Evolutionary conservation across 64 coral and sea anemone genomes (phyloP).

Genomic region (Pocillopora verrucosa): DNA sequence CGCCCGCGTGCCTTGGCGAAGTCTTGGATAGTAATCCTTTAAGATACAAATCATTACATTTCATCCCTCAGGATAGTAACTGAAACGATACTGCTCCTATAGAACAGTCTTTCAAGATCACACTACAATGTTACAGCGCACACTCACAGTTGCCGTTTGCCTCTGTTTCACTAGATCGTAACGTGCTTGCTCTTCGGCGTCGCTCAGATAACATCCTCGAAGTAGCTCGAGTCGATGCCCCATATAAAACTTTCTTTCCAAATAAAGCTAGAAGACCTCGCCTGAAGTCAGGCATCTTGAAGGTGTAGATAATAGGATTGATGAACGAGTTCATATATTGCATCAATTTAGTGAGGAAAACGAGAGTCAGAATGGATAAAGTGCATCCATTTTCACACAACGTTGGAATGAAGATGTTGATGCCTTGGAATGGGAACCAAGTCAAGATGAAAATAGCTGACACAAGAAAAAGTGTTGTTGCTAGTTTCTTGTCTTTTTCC

Average conservation of each 20-base stretch:
- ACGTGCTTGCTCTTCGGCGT: constrained; percentile 25
- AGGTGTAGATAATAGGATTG: constrained; percentile 86
- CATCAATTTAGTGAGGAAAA: constrained; percentile 70
- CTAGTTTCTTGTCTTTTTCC: constrained; percentile 87
- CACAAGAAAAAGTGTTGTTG: constrained; percentile 72
- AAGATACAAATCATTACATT: too few relatives aligned
- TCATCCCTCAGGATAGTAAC: too few relatives aligned
- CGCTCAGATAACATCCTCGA: constrained; percentile 15
- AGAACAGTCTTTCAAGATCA: not conserved
- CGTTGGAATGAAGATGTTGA: constrained; percentile 51
- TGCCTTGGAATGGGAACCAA: constrained; percentile 70
- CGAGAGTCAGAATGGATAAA: not conserved
- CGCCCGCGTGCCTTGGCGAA: too few relatives aligned
- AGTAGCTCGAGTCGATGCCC: not conserved
- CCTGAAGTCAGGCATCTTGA: constrained; percentile 88
- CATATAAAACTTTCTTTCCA: not conserved
- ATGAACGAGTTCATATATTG: constrained; percentile 84
- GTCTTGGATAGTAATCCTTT: too few relatives aligned
- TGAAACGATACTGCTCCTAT: not conserved
- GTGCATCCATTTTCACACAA: not conserved
- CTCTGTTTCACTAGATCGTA: constrained; percentile 13
- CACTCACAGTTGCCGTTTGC: constrained; percentile 34
- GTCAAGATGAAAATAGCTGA: constrained; percentile 65
- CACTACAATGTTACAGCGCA: not conserved
- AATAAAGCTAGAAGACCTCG: constrained; percentile 36